These are phyloP conservation scores for Larimichthys crocea DNA, from an alignment of 2,113 vertebrate species.

Conservation along the genomic window DNA sequence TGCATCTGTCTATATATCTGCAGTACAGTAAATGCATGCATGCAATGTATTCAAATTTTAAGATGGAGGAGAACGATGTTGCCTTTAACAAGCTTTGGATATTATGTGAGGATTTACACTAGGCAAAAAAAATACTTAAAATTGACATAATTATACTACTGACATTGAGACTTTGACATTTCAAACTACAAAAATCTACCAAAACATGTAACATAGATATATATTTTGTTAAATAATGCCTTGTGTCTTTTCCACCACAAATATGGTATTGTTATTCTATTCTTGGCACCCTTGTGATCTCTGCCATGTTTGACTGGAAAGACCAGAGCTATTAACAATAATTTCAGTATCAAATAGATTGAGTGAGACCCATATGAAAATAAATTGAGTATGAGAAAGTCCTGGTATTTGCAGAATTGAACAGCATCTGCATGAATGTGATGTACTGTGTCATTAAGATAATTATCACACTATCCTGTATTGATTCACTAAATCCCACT, in stretches of 20 bases:
- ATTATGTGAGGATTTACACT: slow-evolving; percentile 4
- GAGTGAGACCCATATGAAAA: background rate
- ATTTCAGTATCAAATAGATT: slow-evolving; percentile 3
- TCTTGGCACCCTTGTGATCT: slow-evolving; percentile 12
- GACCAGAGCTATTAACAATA: background rate
- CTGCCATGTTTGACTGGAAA: background rate
- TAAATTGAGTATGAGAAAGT: background rate
- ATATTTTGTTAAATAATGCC: background rate
- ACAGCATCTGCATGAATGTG: background rate
- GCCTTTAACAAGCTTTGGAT: slow-evolving; percentile 18
- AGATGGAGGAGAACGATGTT: slow-evolving; percentile 7
- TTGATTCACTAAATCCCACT: background rate
- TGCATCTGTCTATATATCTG: slow-evolving; percentile 35
- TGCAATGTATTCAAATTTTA: slow-evolving; percentile 48
- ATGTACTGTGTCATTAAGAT: background rate
- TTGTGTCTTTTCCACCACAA: background rate
- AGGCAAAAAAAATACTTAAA: background rate
- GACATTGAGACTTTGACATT: slow-evolving; percentile 28
- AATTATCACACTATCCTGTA: background rate
- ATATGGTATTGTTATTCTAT: slow-evolving; percentile 8
- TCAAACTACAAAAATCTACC: background rate
- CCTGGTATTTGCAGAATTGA: background rate
- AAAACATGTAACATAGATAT: slow-evolving; percentile 5
- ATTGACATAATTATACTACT: background rate
- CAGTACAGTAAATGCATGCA: slow-evolving; percentile 36